Evolutionary conservation across 1,140 invertebrate genomes (phyloP).

Genomic region (Bathynomus jamesi): DNA sequence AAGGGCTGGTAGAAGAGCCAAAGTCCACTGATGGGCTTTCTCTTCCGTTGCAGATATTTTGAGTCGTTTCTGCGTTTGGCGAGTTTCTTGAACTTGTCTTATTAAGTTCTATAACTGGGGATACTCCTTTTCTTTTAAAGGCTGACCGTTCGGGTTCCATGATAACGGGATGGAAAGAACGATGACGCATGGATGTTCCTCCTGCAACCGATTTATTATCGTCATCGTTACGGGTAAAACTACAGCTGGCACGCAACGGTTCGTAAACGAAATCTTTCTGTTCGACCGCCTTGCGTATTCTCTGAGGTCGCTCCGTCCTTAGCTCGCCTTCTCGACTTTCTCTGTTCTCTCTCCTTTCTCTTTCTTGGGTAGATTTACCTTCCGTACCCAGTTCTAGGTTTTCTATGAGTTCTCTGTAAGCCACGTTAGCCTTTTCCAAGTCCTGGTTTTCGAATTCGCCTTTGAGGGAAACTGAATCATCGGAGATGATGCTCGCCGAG

Average conservation of each 20-base stretch:
- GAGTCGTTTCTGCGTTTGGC: too few relatives aligned
- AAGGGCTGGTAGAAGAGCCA: too few relatives aligned
- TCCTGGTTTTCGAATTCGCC: conserved; percentile 3
- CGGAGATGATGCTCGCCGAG: not conserved
- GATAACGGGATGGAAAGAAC: too few relatives aligned
- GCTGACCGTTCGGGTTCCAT: too few relatives aligned
- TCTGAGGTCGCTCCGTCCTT: conserved; percentile 1
- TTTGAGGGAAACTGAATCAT: not conserved
- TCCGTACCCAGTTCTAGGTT: not conserved
- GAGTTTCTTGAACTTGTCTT: too few relatives aligned
- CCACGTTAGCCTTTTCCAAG: not conserved
- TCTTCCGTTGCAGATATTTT: too few relatives aligned
- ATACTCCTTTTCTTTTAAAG: too few relatives aligned
- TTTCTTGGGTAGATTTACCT: not conserved
- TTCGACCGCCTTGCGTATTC: not conserved
- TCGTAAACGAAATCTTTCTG: conserved; percentile 13
- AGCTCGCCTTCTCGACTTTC: not conserved
- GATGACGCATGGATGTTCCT: too few relatives aligned
- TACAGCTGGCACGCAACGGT: not conserved
- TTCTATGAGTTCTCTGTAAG: not conserved
- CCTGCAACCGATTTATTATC: too few relatives aligned
- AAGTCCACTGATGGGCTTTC: too few relatives aligned
- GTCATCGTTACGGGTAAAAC: too few relatives aligned
- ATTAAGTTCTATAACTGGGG: too few relatives aligned
- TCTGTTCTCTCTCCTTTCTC: not conserved